Percentiles rank a stretch among this genome's conserved stretches.
Conservation (phyloP, 2,888 invertebrate genomes). For the Diploptera punctata region DNA sequence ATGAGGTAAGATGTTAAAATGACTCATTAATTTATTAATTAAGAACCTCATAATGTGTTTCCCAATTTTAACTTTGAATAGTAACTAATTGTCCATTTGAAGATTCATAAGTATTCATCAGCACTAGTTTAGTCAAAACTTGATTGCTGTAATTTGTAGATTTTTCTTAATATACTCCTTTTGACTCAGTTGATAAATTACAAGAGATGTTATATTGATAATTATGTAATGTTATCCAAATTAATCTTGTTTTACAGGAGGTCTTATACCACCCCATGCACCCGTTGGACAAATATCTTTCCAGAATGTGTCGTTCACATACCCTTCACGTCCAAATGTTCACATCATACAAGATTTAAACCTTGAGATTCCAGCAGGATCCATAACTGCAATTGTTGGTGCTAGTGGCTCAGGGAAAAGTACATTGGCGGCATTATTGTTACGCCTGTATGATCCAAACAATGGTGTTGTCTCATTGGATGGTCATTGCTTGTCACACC, state of each 20-base stretch:
- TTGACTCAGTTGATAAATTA: too few relatives aligned
- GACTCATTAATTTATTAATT: too few relatives aligned
- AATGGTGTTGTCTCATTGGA: conserved; percentile 77
- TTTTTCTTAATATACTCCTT: too few relatives aligned
- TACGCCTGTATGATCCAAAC: conserved; percentile 86
- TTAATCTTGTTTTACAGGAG: conserved; percentile 66
- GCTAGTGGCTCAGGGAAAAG: conserved; percentile 96
- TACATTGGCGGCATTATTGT: conserved; percentile 82
- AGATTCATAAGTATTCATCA: too few relatives aligned
- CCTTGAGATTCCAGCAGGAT: conserved; percentile 70
- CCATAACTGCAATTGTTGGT: conserved; percentile 84
- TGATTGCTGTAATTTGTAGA: too few relatives aligned
- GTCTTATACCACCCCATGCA: conserved; percentile 61
- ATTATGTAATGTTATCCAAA: too few relatives aligned
- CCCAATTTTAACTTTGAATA: too few relatives aligned
- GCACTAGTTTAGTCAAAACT: too few relatives aligned
- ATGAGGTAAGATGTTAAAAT: too few relatives aligned
- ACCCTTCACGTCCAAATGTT: conserved; percentile 68
- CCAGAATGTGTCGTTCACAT: conserved; percentile 74
- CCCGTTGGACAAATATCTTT: conserved; percentile 77
- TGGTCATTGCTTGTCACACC: conserved; percentile 71
- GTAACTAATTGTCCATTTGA: too few relatives aligned
- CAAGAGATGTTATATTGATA: too few relatives aligned
- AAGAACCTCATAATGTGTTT: too few relatives aligned
- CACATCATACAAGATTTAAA: conserved; percentile 69